A percentile compares a stretch with the other conserved stretches of the same genome.
Evolutionary conservation across 2,113 vertebrate genomes (phyloP).

Genomic region (Rhombomys opimus): DNA sequence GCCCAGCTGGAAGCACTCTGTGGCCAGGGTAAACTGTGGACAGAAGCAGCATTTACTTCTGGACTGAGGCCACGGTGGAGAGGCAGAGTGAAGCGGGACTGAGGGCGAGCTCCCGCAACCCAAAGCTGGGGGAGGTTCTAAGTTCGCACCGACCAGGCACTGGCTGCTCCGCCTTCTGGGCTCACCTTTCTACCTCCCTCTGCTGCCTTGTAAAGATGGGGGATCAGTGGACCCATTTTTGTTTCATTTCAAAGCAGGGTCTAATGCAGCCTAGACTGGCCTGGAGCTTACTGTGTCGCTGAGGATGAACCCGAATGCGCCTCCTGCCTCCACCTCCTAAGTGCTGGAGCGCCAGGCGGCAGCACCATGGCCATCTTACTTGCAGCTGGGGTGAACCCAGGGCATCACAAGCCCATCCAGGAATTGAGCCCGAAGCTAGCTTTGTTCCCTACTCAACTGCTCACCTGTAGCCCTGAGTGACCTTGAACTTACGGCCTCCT

Average conservation of each 20-base stretch:
- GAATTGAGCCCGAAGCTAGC: not conserved
- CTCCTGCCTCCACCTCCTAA: not conserved
- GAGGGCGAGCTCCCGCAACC: too few relatives aligned
- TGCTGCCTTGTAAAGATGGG: not conserved
- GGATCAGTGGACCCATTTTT: not conserved
- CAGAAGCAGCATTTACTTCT: not conserved
- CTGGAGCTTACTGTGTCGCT: not conserved
- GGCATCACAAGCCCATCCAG: too few relatives aligned
- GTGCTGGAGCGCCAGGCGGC: not conserved
- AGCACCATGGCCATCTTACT: not conserved
- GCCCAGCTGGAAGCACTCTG: constrained; percentile 85
- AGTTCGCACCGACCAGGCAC: not conserved
- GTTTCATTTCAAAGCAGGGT: not conserved
- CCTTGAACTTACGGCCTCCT: not conserved
- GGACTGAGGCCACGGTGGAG: not conserved
- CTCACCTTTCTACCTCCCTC: not conserved
- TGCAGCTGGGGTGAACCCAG: not conserved
- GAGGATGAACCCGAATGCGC: not conserved
- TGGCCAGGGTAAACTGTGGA: constrained; percentile 82
- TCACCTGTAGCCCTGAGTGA: not conserved
- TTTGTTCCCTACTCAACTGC: not conserved
- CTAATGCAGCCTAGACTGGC: not conserved
- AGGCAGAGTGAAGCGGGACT: not conserved
- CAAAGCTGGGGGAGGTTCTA: not conserved
- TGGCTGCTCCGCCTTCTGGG: not conserved